phyloP scores from a whole-genome alignment of 2,888 invertebrate genomes.

The Eupeodes luniger region DNA sequence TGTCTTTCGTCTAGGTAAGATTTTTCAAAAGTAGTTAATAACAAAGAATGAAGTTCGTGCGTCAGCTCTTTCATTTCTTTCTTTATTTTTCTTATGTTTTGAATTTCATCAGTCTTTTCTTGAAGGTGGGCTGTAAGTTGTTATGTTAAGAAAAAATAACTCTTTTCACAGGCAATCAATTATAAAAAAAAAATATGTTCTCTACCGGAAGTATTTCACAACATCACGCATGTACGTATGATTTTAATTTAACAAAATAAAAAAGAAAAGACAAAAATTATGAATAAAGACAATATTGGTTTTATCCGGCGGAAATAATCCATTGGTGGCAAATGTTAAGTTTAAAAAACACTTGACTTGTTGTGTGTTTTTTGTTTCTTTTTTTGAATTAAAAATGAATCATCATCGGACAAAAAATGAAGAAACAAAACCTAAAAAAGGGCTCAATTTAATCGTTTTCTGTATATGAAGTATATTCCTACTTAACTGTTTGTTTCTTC shows the following conservation, averaged over 20 bases:
- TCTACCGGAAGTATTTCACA: constrained; percentile 36
- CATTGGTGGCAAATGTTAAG: constrained; percentile 63
- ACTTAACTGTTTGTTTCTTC: constrained; percentile 63
- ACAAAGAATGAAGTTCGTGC: constrained; percentile 11
- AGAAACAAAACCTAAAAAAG: constrained; percentile 44
- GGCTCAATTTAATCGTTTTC: constrained; percentile 62
- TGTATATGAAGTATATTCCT: constrained; percentile 42
- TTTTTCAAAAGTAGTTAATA: neutral
- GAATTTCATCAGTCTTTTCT: neutral
- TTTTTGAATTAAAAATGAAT: constrained; percentile 48
- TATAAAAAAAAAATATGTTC: neutral
- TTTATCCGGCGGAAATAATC: constrained; percentile 76
- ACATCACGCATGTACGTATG: constrained; percentile 8
- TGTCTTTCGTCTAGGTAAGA: neutral
- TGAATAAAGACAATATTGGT: constrained; percentile 43
- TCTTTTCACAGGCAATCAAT: constrained; percentile 29
- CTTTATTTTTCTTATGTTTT: neutral
- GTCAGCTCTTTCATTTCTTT: constrained; percentile 26
- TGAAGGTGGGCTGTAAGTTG: neutral
- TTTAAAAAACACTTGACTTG: constrained; percentile 9
- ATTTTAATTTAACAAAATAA: constrained; percentile 1
- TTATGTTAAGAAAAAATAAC: neutral
- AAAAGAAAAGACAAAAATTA: neutral
- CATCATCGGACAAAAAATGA: constrained; percentile 20
- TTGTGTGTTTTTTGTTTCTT: neutral